Evolutionary conservation across 2,888 invertebrate species (phyloP).

Genomic region (Parnassius smintheus): DNA sequence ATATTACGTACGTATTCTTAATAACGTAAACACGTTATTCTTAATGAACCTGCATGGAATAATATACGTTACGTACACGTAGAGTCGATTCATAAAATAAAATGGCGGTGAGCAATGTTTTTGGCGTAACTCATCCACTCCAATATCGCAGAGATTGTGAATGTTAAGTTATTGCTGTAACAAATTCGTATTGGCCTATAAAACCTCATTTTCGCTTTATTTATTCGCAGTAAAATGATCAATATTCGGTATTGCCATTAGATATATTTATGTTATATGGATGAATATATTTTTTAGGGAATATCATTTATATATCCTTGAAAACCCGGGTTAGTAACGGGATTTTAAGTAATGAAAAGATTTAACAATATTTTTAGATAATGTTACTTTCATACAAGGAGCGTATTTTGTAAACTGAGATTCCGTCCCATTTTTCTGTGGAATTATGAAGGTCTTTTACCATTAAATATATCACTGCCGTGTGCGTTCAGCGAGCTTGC

Average conservation of each 20-base stretch:
- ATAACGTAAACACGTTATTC: too few species aligned
- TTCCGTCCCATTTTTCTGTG: background rate
- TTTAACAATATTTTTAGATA: background rate
- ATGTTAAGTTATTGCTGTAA: conserved; percentile 73
- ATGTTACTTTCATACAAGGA: background rate
- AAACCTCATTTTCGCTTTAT: conserved; percentile 76
- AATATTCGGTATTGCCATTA: conserved; percentile 70
- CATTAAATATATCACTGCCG: conserved; percentile 30
- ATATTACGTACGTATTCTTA: too few species aligned
- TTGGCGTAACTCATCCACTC: conserved; percentile 70
- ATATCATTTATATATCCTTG: conserved; percentile 17
- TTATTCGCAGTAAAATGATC: conserved; percentile 77
- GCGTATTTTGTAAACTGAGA: background rate
- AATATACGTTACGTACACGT: conserved; percentile 37
- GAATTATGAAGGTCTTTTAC: conserved; percentile 16
- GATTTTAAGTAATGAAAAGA: conserved; percentile 5
- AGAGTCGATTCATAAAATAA: conserved; percentile 24
- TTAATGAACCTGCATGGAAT: background rate
- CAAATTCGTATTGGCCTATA: conserved; percentile 77
- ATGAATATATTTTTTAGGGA: conserved; percentile 29
- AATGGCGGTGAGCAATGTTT: conserved; percentile 51
- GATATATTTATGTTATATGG: conserved; percentile 37
- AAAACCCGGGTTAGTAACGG: conserved; percentile 13
- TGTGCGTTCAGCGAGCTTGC: conserved; percentile 39
- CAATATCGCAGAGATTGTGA: conserved; percentile 72